These are phyloP conservation scores for Zygothrica quintamaculata DNA, from an alignment of 2,888 invertebrate species.

Conservation along the genomic window DNA sequence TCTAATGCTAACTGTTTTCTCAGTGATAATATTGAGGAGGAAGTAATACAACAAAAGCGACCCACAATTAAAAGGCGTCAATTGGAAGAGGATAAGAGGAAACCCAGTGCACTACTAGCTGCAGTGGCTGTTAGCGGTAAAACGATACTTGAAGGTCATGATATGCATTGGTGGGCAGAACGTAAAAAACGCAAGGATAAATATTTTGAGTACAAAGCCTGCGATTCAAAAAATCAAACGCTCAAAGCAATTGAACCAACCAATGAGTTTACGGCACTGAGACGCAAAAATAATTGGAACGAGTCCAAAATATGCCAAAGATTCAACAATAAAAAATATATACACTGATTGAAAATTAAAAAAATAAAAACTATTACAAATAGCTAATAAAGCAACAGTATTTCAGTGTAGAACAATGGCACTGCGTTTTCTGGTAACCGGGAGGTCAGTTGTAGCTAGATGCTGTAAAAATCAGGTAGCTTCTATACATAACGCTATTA, in stretches of 20 bases:
- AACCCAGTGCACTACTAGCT: slow-evolving; percentile 4
- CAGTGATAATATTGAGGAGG: slow-evolving; percentile 56
- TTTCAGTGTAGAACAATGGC: no score
- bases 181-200: slow-evolving; percentile 58
- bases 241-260: slow-evolving; percentile 52
- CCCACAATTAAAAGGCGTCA: slow-evolving; percentile 66
- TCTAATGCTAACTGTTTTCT: slow-evolving; percentile 67
- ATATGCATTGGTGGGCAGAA: slow-evolving; percentile 64
- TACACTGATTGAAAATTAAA: neutral
- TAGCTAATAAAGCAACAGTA: no score
- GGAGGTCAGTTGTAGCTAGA: no score
- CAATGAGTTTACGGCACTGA: slow-evolving; percentile 72
- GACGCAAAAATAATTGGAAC: slow-evolving; percentile 76
- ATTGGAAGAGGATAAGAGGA: slow-evolving; percentile 14
- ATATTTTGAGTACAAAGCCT: slow-evolving; percentile 63
- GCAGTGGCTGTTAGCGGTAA: slow-evolving; percentile 57
- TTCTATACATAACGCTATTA: no score
- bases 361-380: no score
- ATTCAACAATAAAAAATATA: slow-evolving; percentile 31
- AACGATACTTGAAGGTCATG: slow-evolving; percentile 55
- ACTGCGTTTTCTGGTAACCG: no score
- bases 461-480: no score
- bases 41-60: slow-evolving; percentile 49
- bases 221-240: slow-evolving; percentile 26
- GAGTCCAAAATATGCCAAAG: slow-evolving; percentile 67